phyloP scores from a whole-genome alignment of 2,797 vertebrate species.

The Gambusia yucatana region DNA sequence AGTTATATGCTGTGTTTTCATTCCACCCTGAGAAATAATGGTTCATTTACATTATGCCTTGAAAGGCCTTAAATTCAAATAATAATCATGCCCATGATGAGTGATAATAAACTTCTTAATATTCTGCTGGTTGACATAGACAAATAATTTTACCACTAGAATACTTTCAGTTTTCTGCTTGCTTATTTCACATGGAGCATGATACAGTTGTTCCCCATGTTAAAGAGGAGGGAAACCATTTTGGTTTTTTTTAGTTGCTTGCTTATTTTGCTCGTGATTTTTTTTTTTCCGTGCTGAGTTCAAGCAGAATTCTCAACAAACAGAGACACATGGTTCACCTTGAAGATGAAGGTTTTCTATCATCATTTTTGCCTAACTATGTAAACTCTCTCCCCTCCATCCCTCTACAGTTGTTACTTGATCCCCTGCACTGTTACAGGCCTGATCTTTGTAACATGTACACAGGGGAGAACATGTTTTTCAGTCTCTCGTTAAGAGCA shows the following conservation, averaged over 20 bases:
- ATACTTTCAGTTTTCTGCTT: conserved; percentile 3
- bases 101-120: neutral
- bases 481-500: conserved; percentile 30
- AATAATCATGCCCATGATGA: neutral
- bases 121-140: neutral
- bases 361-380: conserved; percentile 4
- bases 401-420: conserved; percentile 20
- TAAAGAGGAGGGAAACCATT: conserved; percentile 27
- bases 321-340: conserved; percentile 11
- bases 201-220: conserved; percentile 16
- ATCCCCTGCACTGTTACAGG: conserved; percentile 29
- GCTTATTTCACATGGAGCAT: neutral
- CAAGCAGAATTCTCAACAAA: conserved; percentile 35
- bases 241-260: conserved; percentile 37
- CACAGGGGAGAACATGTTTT: conserved; percentile 53
- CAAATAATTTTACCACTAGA: conserved; percentile 6
- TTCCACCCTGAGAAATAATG: neutral
- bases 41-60: neutral
- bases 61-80: neutral
- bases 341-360: conserved; percentile 13
- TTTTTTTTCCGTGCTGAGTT: conserved; percentile 20
- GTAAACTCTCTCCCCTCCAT: neutral
- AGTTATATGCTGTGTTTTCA: neutral
- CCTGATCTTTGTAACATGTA: conserved; percentile 44
- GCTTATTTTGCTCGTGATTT: conserved; percentile 22